Percentiles rank a stretch among this genome's conserved stretches.
Evolutionary conservation across 2,113 vertebrate genomes (phyloP).

Genomic region (Shinisaurus crocodilurus): DNA sequence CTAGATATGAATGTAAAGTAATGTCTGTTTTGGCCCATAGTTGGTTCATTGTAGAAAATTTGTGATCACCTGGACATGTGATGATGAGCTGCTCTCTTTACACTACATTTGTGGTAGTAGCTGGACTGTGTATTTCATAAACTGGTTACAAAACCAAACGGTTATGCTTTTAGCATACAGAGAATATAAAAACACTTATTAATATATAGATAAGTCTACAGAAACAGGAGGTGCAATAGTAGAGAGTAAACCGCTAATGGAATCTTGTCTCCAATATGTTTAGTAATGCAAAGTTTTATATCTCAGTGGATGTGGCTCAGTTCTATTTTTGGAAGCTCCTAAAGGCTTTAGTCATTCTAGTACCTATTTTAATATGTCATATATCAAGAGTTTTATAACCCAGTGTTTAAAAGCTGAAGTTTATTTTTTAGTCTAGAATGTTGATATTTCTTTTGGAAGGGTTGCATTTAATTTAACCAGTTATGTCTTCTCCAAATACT

Average conservation of each 20-base stretch:
- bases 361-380: background rate
- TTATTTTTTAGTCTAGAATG: background rate
- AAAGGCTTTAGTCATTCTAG: background rate
- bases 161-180: background rate
- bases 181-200: background rate
- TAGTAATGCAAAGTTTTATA: background rate
- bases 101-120: background rate
- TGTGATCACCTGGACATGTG: background rate
- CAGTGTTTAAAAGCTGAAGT: background rate
- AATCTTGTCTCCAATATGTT: background rate
- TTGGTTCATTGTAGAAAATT: background rate
- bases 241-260: background rate
- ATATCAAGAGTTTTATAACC: background rate
- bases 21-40: too few species aligned
- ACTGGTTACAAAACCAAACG: background rate
- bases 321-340: background rate
- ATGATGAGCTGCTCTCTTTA: background rate
- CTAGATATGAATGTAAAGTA: too few species aligned
- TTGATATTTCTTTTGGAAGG: background rate
- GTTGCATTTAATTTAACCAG: background rate
- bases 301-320: background rate
- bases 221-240: background rate
- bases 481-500: background rate
- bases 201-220: background rate
- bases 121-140: background rate